Conservation (phyloP, 2,888 invertebrate genomes). For the Cyclophora albipunctata region DNA sequence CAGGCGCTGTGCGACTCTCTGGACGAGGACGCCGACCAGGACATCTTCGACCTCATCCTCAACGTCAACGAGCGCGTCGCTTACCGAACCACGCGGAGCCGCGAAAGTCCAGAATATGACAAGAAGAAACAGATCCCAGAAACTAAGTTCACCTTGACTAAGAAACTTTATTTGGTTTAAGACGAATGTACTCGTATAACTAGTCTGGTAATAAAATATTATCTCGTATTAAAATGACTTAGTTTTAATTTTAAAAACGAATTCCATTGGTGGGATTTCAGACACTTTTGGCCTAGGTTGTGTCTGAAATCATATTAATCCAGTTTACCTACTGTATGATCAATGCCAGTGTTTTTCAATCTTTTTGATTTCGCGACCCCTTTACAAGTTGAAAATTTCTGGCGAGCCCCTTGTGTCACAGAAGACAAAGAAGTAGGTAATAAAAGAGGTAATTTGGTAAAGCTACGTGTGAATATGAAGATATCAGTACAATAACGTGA, state of each 20-base stretch:
- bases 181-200: not conserved
- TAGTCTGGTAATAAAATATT: not conserved
- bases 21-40: not conserved
- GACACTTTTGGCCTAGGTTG: not conserved
- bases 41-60: not conserved
- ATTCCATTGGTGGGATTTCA: not conserved
- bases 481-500: too few species aligned
- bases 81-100: not conserved
- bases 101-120: not conserved
- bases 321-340: not conserved
- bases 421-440: not conserved
- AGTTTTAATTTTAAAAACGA: too few species aligned
- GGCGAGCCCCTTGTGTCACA: too few species aligned
- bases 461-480: too few species aligned
- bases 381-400: too few species aligned
- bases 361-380: too few species aligned
- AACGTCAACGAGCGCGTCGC: not conserved
- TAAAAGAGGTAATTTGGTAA: not conserved
- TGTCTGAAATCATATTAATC: not conserved
- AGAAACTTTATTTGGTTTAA: slow-evolving; percentile 4
- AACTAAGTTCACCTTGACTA: slow-evolving; percentile 6
- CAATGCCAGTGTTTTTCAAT: not conserved
- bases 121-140: slow-evolving; percentile 11
- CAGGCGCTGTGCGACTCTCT: slow-evolving; percentile 11
- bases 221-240: not conserved